Percentiles rank a stretch among this genome's conserved stretches.
phyloP scores from a whole-genome alignment of 2,888 invertebrate genomes.

The Diplolepis rosae region DNA sequence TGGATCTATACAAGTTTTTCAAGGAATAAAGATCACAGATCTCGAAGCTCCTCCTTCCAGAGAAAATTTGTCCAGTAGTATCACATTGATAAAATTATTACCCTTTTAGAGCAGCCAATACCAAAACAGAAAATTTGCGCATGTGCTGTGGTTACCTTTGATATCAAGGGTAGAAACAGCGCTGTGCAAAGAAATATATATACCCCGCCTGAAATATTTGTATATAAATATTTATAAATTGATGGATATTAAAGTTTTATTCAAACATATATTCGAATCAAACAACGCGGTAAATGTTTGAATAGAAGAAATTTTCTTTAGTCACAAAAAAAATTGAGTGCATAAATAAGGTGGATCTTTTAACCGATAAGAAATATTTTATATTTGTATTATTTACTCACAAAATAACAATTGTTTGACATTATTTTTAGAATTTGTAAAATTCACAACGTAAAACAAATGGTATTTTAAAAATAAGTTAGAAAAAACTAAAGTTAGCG shows the following conservation, averaged over 20 bases:
- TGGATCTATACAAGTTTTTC: background rate
- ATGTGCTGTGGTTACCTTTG: constrained; percentile 3
- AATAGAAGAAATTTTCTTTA: no score
- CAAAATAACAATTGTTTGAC: no score
- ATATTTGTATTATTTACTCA: no score
- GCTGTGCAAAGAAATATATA: background rate
- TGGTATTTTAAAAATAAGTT: background rate
- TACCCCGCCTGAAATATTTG: background rate
- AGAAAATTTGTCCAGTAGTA: background rate
- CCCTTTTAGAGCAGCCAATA: constrained; percentile 3
- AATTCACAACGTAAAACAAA: background rate
- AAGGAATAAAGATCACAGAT: background rate
- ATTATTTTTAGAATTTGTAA: no score
- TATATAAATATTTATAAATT: background rate
- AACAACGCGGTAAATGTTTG: no score
- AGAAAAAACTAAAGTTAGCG: background rate
- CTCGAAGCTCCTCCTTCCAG: background rate
- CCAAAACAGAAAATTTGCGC: background rate
- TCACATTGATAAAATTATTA: background rate
- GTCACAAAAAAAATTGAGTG: no score
- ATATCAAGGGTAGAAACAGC: background rate
- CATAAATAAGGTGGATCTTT: no score
- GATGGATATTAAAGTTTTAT: background rate
- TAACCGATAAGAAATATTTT: no score
- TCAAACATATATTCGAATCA: no score